phyloP scores from a whole-genome alignment of 53 echinoderm and acorn worm species.

The Paracentrotus lividus region DNA sequence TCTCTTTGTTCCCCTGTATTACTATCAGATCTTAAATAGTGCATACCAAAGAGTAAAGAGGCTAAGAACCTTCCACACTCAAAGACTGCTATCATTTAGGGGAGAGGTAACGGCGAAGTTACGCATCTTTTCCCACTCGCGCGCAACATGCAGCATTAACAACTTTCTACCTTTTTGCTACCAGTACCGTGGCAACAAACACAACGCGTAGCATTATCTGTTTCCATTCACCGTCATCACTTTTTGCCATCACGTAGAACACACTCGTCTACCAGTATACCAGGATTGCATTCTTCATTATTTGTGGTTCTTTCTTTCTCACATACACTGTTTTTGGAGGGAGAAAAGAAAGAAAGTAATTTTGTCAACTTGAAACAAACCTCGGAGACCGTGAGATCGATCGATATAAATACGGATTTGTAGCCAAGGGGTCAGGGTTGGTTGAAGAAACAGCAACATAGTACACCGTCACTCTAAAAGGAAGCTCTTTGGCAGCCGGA shows the following conservation, averaged over 20 bases:
- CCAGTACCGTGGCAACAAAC: conserved; percentile 45
- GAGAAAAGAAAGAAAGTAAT: background rate
- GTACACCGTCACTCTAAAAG: background rate
- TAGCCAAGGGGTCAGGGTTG: conserved; percentile 51
- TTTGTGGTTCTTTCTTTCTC: conserved; percentile 12
- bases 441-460: conserved; percentile 41
- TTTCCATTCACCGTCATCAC: background rate
- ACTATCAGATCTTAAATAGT: background rate
- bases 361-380: conserved; percentile 15
- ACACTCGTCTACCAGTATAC: background rate
- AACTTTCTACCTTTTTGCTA: conserved; percentile 10
- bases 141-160: conserved; percentile 16
- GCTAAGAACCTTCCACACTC: conserved; percentile 30
- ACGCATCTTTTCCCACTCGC: conserved; percentile 13
- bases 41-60: background rate
- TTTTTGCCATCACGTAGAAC: background rate
- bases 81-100: background rate
- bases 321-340: background rate
- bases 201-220: conserved; percentile 34
- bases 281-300: background rate
- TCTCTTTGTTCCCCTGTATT: background rate
- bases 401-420: conserved; percentile 55
- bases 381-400: background rate
- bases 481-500: conserved; percentile 12
- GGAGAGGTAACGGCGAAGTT: conserved; percentile 5